Conservation (phyloP, 2,113 vertebrate genomes). For the Falcunculus frontatus region DNA sequence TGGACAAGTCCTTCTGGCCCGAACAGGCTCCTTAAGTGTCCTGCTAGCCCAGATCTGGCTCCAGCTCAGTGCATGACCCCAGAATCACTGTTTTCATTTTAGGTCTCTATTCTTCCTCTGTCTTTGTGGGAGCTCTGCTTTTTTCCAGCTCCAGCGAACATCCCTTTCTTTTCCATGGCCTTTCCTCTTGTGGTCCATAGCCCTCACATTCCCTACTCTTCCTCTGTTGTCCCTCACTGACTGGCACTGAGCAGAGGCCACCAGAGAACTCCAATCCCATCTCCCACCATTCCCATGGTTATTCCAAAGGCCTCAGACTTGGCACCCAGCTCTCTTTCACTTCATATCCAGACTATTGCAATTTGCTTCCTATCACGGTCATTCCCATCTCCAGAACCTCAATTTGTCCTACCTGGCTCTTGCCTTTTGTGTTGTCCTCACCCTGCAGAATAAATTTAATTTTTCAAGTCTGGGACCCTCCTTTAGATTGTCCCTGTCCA, state of each 20-base stretch:
- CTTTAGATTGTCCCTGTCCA: background rate
- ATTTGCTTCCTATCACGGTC: background rate
- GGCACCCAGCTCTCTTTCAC: rapidly evolving
- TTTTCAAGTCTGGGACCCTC: background rate
- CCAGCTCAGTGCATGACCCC: background rate
- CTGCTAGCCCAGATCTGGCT: background rate
- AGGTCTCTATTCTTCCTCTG: background rate
- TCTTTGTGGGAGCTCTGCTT: background rate
- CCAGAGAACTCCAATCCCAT: background rate
- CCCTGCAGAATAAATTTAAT: too few relatives aligned
- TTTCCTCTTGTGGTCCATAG: background rate
- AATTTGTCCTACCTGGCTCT: background rate
- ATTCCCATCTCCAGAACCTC: background rate
- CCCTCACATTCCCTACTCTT: background rate
- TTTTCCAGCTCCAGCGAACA: background rate
- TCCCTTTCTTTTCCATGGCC: background rate
- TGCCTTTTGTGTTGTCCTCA: background rate
- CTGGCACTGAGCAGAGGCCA: background rate
- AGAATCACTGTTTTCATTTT: background rate
- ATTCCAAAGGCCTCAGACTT: background rate
- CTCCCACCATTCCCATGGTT: background rate
- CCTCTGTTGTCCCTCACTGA: background rate
- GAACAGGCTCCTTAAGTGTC: background rate
- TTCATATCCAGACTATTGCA: background rate
- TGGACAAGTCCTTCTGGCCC: background rate